phyloP scores from a whole-genome alignment of 1,140 invertebrate species.

The Hydropsyche tenuis region DNA sequence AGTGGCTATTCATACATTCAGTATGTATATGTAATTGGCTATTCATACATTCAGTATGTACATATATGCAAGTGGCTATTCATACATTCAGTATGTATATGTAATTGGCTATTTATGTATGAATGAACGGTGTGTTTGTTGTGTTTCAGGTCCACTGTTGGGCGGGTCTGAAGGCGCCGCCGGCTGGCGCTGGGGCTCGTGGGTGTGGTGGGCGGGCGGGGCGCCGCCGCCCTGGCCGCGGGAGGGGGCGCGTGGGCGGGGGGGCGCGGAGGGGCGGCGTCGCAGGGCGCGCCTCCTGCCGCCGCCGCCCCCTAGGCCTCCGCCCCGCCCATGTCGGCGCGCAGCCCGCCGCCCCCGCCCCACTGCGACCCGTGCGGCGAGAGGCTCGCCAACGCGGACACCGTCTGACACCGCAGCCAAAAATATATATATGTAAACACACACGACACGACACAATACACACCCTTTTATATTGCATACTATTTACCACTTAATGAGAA shows the following conservation, averaged over 20 bases:
- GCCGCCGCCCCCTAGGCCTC: constrained; percentile 40
- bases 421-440: constrained; percentile 12
- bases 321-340: constrained; percentile 52
- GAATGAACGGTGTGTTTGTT: constrained; percentile 46
- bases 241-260: constrained; percentile 47
- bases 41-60: too few species aligned
- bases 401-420: constrained; percentile 38
- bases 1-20: too few species aligned
- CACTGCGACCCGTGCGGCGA: constrained; percentile 49
- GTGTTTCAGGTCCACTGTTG: constrained; percentile 53
- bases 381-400: constrained; percentile 49
- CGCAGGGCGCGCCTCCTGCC: constrained; percentile 52
- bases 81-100: too few species aligned
- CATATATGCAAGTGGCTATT: too few species aligned
- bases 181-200: constrained; percentile 50
- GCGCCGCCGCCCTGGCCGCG: constrained; percentile 49
- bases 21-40: too few species aligned
- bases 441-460: too few species aligned
- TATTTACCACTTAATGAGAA: too few species aligned
- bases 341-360: constrained; percentile 50
- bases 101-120: too few species aligned
- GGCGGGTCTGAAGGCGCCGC: constrained; percentile 52
- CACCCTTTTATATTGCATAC: neutral
- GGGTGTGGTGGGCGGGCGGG: constrained; percentile 44
- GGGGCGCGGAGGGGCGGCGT: constrained; percentile 51